Conservation (phyloP, 2,888 invertebrate species). For the Protophormia terraenovae region DNA sequence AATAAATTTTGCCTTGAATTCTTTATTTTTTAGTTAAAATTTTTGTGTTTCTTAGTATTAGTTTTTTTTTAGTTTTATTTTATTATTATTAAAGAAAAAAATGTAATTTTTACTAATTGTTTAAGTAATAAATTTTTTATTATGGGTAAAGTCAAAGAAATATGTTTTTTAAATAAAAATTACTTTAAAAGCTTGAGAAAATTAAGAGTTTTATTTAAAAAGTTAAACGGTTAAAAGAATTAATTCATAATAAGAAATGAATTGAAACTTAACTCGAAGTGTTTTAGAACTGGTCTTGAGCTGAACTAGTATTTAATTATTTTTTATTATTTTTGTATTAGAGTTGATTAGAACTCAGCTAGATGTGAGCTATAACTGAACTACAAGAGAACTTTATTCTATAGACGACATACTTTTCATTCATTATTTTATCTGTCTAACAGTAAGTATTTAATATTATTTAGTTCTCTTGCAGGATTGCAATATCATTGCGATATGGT, state of each 20-base stretch:
- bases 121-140: constrained; percentile 50
- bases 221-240: not conserved
- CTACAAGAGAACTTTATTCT: not conserved
- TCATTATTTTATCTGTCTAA: too few species aligned
- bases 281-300: too few species aligned
- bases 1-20: not conserved
- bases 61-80: constrained; percentile 4
- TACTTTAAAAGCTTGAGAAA: constrained; percentile 6
- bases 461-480: too few species aligned
- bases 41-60: not conserved
- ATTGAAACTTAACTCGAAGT: too few species aligned
- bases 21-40: not conserved
- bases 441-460: too few species aligned
- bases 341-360: not conserved
- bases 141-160: constrained; percentile 55
- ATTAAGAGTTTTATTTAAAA: not conserved
- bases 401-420: too few species aligned
- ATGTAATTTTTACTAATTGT: constrained; percentile 31
- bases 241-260: too few species aligned
- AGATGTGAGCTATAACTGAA: not conserved
- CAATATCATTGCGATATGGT: too few species aligned
- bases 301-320: too few species aligned
- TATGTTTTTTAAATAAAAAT: constrained; percentile 39
- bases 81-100: not conserved
- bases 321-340: too few species aligned